Percentiles rank a stretch among this genome's conserved stretches.
Conservation (phyloP, 2,113 vertebrate genomes). For the Cisticola juncidis region DNA sequence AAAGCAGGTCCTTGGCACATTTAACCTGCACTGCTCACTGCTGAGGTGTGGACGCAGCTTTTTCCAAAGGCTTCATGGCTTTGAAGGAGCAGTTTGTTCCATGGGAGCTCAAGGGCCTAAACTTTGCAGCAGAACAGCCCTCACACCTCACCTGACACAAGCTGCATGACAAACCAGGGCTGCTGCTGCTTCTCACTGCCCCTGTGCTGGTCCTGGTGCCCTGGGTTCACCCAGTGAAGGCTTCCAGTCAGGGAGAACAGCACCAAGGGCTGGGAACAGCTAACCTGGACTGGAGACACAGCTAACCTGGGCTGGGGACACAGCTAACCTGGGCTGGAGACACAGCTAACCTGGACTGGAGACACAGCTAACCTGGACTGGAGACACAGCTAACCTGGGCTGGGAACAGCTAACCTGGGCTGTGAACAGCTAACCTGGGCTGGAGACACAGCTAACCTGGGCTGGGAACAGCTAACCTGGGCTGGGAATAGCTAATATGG, state of each 20-base stretch:
- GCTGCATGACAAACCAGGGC: rapidly evolving
- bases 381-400: too few relatives aligned
- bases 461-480: too few relatives aligned
- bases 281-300: background rate
- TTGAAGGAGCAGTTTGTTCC: background rate
- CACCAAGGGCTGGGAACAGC: background rate
- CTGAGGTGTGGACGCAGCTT: background rate
- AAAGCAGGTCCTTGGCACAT: background rate
- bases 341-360: background rate
- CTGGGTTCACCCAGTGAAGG: rapidly evolving
- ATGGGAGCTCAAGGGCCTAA: background rate
- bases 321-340: background rate
- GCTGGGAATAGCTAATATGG: background rate
- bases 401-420: background rate
- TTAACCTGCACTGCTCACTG: background rate
- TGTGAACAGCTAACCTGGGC: background rate
- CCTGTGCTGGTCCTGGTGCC: rapidly evolving
- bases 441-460: background rate
- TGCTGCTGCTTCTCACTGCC: background rate
- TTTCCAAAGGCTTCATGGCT: background rate
- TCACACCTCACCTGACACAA: background rate
- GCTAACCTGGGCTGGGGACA: background rate
- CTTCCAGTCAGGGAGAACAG: background rate
- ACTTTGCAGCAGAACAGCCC: background rate
- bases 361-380: background rate